Percentiles rank a stretch among this genome's conserved stretches.
Conservation (phyloP, 2,797 vertebrate genomes). For the Gobionotothen gibberifrons region DNA sequence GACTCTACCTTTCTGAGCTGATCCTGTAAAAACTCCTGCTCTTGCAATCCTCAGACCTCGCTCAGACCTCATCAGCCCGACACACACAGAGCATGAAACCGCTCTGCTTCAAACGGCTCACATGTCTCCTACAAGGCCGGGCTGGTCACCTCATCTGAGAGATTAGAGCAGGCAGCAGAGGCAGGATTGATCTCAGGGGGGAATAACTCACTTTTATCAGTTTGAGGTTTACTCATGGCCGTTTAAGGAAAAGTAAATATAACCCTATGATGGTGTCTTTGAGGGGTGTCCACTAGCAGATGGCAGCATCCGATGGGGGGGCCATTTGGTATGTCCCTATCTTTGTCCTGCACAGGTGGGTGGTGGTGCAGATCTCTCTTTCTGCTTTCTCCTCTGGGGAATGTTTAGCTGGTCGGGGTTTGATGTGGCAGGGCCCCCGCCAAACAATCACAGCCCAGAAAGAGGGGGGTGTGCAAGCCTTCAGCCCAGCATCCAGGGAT, state of each 20-base stretch:
- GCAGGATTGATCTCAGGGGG: constrained; percentile 20
- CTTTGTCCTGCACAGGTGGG: constrained; percentile 63
- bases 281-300: constrained; percentile 52
- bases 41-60: constrained; percentile 51
- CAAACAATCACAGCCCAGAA: constrained; percentile 67
- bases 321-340: constrained; percentile 61
- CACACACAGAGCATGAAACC: constrained; percentile 46
- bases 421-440: constrained; percentile 63
- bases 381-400: constrained; percentile 50
- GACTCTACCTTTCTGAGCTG: constrained; percentile 39
- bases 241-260: constrained; percentile 28
- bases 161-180: constrained; percentile 55
- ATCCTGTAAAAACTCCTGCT: constrained; percentile 61
- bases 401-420: constrained; percentile 57
- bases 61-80: constrained; percentile 54
- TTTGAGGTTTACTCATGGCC: constrained; percentile 36
- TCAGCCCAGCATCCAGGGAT: constrained; percentile 61
- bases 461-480: constrained; percentile 48
- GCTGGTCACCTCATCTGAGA: constrained; percentile 41
- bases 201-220: constrained; percentile 27
- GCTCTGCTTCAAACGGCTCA: constrained; percentile 37
- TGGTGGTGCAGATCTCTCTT: constrained; percentile 49
- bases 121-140: constrained; percentile 35
- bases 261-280: constrained; percentile 47
- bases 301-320: constrained; percentile 51